These are phyloP conservation scores for Cataglyphis cursor DNA, from an alignment of 2,888 invertebrate species.

Conservation along the genomic window DNA sequence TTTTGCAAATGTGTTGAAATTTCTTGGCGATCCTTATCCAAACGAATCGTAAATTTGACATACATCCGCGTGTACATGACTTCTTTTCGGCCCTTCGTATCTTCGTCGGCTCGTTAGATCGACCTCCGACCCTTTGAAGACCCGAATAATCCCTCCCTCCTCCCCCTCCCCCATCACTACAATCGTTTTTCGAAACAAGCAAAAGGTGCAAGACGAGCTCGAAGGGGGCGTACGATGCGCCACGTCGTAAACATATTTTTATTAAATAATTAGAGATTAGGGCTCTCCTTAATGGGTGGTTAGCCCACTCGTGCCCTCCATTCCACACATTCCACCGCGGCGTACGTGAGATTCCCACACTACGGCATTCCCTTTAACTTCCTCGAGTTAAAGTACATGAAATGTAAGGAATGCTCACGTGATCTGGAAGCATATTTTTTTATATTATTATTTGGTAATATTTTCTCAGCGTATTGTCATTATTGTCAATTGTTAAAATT, in stretches of 20 bases:
- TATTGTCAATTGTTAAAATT: background rate
- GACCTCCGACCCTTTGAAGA: conserved; percentile 84
- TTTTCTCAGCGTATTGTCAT: background rate
- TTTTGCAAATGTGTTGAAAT: background rate
- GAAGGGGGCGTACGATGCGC: conserved; percentile 85
- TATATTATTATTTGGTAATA: background rate
- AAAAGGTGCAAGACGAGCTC: conserved; percentile 75
- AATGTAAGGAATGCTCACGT: background rate
- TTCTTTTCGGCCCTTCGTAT: conserved; percentile 64
- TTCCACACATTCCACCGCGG: conserved; percentile 84
- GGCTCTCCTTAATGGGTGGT: conserved; percentile 85
- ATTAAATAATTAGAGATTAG: conserved; percentile 87
- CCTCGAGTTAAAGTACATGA: conserved; percentile 38
- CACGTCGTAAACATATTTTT: conserved; percentile 87
- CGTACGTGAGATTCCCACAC: conserved; percentile 87
- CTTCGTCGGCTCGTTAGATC: conserved; percentile 76
- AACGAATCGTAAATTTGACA: conserved; percentile 67
- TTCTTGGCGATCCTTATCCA: conserved; percentile 6
- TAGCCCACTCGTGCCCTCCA: conserved; percentile 85
- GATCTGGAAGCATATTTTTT: background rate
- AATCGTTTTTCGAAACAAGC: conserved; percentile 60
- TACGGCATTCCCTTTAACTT: conserved; percentile 66
- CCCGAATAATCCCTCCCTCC: conserved; percentile 44
- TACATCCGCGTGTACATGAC: conserved; percentile 55
- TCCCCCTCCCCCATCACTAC: conserved; percentile 52